A percentile compares a stretch with the other conserved stretches of the same genome.
Evolutionary conservation across 2,797 vertebrate species (phyloP).

Genomic region (Salarias fasciatus): DNA sequence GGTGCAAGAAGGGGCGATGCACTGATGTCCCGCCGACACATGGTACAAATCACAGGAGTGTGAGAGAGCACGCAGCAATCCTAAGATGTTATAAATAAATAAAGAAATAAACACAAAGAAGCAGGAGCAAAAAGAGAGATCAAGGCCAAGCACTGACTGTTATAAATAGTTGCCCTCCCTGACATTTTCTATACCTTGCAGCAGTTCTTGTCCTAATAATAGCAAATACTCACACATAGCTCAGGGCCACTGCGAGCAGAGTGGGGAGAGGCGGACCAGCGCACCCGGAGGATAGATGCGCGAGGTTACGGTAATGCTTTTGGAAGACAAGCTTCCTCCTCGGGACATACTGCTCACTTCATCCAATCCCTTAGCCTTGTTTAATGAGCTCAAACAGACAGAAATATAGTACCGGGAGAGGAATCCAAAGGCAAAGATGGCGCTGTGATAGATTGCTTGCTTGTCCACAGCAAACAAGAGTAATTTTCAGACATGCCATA

Average conservation of each 20-base stretch:
- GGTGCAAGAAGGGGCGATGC: slow-evolving; percentile 23
- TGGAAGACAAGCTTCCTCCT: slow-evolving; percentile 70
- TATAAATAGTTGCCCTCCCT: slow-evolving; percentile 82
- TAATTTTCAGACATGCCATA: slow-evolving; percentile 49
- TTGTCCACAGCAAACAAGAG: slow-evolving; percentile 53
- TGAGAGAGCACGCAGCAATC: slow-evolving; percentile 12
- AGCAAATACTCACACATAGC: slow-evolving; percentile 74
- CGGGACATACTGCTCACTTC: slow-evolving; percentile 64
- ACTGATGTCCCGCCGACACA: slow-evolving; percentile 40
- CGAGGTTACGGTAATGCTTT: slow-evolving; percentile 71
- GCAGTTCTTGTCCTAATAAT: slow-evolving; percentile 79
- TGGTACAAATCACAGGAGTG: slow-evolving; percentile 15
- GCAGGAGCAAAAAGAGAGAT: slow-evolving; percentile 46
- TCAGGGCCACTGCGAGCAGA: slow-evolving; percentile 68
- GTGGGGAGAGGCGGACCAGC: slow-evolving; percentile 42
- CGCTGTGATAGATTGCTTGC: slow-evolving; percentile 46
- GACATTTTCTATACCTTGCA: slow-evolving; percentile 77
- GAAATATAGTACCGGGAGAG: slow-evolving; percentile 42
- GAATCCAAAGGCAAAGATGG: slow-evolving; percentile 35
- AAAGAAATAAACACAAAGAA: background rate
- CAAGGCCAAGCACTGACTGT: slow-evolving; percentile 66
- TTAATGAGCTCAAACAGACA: slow-evolving; percentile 73
- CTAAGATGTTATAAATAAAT: slow-evolving; percentile 5
- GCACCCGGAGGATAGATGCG: slow-evolving; percentile 59
- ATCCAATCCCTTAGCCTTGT: slow-evolving; percentile 57